Conservation (phyloP, 2,888 invertebrate species). For the Agrotis ipsilon region DNA sequence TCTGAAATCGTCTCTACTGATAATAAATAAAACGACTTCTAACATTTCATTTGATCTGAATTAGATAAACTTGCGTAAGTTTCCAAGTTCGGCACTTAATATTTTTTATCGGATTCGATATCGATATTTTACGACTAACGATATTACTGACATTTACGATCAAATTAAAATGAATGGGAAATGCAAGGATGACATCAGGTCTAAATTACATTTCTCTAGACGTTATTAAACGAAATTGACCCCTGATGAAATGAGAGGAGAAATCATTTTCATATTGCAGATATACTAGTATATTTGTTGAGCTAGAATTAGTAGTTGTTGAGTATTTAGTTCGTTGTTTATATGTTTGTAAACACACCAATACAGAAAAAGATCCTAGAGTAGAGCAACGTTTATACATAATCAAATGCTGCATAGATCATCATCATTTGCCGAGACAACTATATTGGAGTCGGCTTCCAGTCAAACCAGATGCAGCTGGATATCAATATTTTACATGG, state of each 20-base stretch:
- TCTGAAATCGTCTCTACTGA: conserved; percentile 34
- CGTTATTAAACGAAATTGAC: not conserved
- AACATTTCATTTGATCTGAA: conserved; percentile 54
- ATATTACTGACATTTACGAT: conserved; percentile 54
- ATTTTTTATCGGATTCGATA: conserved; percentile 49
- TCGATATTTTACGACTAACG: conserved; percentile 54
- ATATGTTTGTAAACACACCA: too few species aligned
- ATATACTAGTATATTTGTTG: not conserved
- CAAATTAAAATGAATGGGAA: conserved; percentile 42
- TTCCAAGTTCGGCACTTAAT: conserved; percentile 35
- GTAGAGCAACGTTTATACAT: too few species aligned
- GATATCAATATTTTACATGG: too few species aligned
- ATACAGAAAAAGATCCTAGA: too few species aligned
- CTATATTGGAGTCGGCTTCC: too few species aligned
- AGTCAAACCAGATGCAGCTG: too few species aligned
- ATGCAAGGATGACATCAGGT: conserved; percentile 39
- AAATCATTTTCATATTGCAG: not conserved
- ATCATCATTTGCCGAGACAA: too few species aligned
- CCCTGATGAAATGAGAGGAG: not conserved
- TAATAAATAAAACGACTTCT: conserved; percentile 48
- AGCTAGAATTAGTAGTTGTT: not conserved
- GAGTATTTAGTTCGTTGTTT: too few species aligned
- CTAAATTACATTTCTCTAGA: conserved; percentile 18
- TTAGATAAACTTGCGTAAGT: conserved; percentile 51
- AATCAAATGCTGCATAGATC: too few species aligned